Evolutionary conservation across 2,888 invertebrate species (phyloP), one percentile per base, ranked within the genome.

Genomic region (Macaria liturata): DNA sequence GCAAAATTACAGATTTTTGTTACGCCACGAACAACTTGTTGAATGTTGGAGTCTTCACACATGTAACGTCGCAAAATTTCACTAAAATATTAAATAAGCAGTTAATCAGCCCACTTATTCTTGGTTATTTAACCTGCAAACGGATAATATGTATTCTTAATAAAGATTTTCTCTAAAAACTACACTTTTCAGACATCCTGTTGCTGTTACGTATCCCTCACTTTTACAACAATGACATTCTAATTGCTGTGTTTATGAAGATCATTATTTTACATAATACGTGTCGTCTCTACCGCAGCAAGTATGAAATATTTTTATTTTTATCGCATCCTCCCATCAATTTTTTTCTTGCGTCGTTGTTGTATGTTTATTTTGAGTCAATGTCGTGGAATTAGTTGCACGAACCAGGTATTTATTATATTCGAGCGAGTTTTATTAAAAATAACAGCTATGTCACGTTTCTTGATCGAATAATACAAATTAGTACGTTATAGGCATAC

Each of bases 11-110:
- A 51, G 53, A 56, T 61, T 59, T 69, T 68, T 40, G 49, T 57
- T 46, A 55, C 57, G 9, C 31, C 43, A 69, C 65, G 70, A 71
- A 72, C 81, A 77, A 87, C 87, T 85, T 87, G 87, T 87, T 87
- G 87, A 85, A 81, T 85, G 85, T 83, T 46, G 48, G 48, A 46
- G 55, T 20, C 45, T 44, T 30, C 44, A 47, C 54, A 46, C 45
- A 54, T 49, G 58, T 46, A 53, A 44, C 48, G 4, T 9, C 5
- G 6, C 42, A 1, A 42, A 37, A 42, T 42, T 3, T 39, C 8
- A 39, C 39, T 39, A 20, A 37, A 34, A 34, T 34, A 37, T 6
- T 3, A 6, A 37, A 6, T 37, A 7, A 37, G 3, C 34, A 37
- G 7, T 7, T 37, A 37, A 37, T 6, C 7, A 6, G 4, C 4